These are phyloP conservation scores for Drosophila leontia DNA, from an alignment of 1,140 invertebrate species.

Conservation along the genomic window DNA sequence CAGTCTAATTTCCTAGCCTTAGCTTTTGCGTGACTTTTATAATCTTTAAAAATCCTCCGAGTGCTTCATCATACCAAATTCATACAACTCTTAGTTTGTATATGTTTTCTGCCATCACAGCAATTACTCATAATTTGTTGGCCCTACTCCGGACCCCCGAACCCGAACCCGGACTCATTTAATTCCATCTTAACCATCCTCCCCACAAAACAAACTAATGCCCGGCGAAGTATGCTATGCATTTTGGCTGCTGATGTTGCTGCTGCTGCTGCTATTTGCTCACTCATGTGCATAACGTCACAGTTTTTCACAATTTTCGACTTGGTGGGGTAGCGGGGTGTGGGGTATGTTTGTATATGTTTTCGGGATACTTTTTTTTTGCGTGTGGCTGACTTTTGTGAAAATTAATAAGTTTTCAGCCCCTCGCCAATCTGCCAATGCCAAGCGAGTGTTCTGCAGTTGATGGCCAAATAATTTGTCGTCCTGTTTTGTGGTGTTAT, in stretches of 20 bases:
- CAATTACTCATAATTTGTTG: slow-evolving; percentile 52
- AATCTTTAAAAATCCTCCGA: background rate
- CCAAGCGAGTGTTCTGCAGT: slow-evolving; percentile 62
- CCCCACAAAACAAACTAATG: slow-evolving; percentile 5
- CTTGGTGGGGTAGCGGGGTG: background rate
- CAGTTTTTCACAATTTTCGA: slow-evolving; percentile 40
- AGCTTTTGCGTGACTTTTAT: background rate
- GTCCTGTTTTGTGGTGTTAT: slow-evolving; percentile 68
- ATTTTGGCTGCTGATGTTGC: slow-evolving; percentile 40
- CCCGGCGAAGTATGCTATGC: slow-evolving; percentile 62
- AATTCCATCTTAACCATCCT: slow-evolving; percentile 5
- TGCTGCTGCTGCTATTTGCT: slow-evolving; percentile 43
- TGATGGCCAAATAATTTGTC: slow-evolving; percentile 82
- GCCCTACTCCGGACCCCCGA: background rate
- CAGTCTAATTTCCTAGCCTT: no score
- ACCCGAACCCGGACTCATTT: slow-evolving; percentile 5
- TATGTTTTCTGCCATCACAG: slow-evolving; percentile 8
- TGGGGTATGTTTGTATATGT: slow-evolving; percentile 6
- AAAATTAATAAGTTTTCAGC: slow-evolving; percentile 77
- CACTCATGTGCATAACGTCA: slow-evolving; percentile 74
- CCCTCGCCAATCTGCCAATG: slow-evolving; percentile 14
- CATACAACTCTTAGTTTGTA: background rate
- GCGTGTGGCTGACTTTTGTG: slow-evolving; percentile 68
- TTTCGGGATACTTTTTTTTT: slow-evolving; percentile 13
- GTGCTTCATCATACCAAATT: background rate